Evolutionary conservation across 2,888 invertebrate genomes (phyloP).

Genomic region (Orthonychiurus folsomi): DNA sequence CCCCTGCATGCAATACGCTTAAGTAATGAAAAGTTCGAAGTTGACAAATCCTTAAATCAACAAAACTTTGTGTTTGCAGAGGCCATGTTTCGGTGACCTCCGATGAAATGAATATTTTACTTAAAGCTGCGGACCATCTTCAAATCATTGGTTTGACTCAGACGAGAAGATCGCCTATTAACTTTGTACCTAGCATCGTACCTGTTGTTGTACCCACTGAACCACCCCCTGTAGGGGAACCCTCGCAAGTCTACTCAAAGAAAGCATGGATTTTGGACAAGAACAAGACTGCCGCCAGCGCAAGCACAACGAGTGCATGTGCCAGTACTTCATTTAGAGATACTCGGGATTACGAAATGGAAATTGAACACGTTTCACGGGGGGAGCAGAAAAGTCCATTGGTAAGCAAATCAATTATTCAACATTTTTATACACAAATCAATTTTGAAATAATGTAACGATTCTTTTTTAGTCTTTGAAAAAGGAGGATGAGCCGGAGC

Average conservation of each 20-base stretch:
- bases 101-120: conserved; percentile 35
- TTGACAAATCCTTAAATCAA: background rate
- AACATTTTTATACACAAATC: background rate
- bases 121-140: conserved; percentile 72
- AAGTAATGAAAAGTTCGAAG: too few relatives aligned
- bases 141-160: conserved; percentile 88
- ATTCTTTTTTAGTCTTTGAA: conserved; percentile 65
- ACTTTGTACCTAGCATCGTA: conserved; percentile 22
- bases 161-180: conserved; percentile 59
- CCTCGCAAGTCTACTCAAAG: conserved; percentile 32
- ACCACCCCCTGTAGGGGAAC: conserved; percentile 8
- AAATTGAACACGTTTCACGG: background rate
- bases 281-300: background rate
- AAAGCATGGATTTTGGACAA: conserved; percentile 34
- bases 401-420: too few relatives aligned
- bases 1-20: too few relatives aligned
- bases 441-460: background rate
- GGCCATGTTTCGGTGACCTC: conserved; percentile 37
- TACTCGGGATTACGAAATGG: conserved; percentile 1
- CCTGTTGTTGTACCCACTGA: conserved; percentile 18
- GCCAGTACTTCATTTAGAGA: background rate
- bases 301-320: background rate
- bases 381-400: conserved; percentile 27
- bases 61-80: conserved; percentile 20
- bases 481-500: conserved; percentile 55